These are phyloP conservation scores for Nephrocerus scutellatus DNA, from an alignment of 2,888 invertebrate genomes.

Conservation along the genomic window DNA sequence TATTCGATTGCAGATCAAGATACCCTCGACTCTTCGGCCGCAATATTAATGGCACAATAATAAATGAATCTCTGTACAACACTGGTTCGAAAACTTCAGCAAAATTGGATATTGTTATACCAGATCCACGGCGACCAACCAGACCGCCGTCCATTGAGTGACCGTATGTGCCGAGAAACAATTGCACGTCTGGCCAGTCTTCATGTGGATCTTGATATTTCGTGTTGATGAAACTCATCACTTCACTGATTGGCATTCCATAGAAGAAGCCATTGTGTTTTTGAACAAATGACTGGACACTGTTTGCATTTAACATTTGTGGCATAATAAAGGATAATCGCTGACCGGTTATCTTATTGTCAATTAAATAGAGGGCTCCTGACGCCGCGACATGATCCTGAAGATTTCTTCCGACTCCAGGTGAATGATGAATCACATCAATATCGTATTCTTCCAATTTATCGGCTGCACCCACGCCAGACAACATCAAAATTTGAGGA, in stretches of 20 bases:
- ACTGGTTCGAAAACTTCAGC: conserved; percentile 64
- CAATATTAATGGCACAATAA: conserved; percentile 62
- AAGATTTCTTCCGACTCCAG: conserved; percentile 71
- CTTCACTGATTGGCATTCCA: conserved; percentile 70
- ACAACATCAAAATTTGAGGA: conserved; percentile 79
- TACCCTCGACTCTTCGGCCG: conserved; percentile 67
- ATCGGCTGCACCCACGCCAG: conserved; percentile 66
- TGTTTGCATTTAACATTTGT: conserved; percentile 55
- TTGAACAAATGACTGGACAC: conserved; percentile 58
- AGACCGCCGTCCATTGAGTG: conserved; percentile 74
- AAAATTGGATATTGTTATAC: conserved; percentile 61
- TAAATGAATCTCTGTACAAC: conserved; percentile 61
- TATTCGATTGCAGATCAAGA: conserved; percentile 58
- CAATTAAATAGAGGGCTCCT: conserved; percentile 66
- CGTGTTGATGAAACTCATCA: conserved; percentile 70
- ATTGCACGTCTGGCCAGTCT: conserved; percentile 74
- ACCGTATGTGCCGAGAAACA: conserved; percentile 66
- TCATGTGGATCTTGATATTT: conserved; percentile 59
- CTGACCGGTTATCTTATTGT: conserved; percentile 53
- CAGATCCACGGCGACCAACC: conserved; percentile 62
- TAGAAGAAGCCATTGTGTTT: conserved; percentile 61
- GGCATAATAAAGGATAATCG: conserved; percentile 64
- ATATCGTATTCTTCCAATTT: conserved; percentile 60
- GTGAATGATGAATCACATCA: conserved; percentile 56
- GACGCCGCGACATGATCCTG: conserved; percentile 79